A percentile compares a stretch with the other conserved stretches of the same genome.
phyloP scores from a whole-genome alignment of 1,140 invertebrate species.

The Asbolus verrucosus region DNA sequence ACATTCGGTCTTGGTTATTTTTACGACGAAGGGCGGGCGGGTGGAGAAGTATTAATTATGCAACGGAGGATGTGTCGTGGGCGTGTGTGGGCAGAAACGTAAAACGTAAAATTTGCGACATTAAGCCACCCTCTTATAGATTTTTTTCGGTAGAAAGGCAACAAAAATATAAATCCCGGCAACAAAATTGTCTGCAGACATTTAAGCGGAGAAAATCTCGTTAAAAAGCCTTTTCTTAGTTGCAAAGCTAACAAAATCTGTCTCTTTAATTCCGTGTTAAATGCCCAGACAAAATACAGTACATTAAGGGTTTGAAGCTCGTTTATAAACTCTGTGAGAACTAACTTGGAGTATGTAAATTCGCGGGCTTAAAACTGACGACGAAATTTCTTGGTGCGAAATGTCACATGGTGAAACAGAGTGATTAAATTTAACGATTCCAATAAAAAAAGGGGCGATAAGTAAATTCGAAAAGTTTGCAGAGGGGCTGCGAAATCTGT shows the following conservation, averaged over 20 bases:
- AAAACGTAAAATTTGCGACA: not conserved
- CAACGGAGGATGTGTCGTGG: not conserved
- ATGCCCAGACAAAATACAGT: constrained; percentile 50
- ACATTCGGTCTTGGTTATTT: too few relatives aligned
- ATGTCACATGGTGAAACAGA: constrained; percentile 39
- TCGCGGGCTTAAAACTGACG: constrained; percentile 44
- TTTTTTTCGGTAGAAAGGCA: constrained; percentile 6
- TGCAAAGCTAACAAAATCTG: constrained; percentile 49
- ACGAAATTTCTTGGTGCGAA: constrained; percentile 41
- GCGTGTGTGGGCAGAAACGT: not conserved
- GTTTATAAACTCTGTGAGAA: constrained; percentile 47
- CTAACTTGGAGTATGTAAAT: constrained; percentile 48
- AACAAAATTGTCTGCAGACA: constrained; percentile 40
- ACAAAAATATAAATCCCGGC: constrained; percentile 13
- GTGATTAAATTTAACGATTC: constrained; percentile 20
- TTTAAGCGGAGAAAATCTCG: constrained; percentile 48
- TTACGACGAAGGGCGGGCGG: not conserved
- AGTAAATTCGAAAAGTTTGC: not conserved
- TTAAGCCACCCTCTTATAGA: not conserved
- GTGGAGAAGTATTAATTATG: not conserved
- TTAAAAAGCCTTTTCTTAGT: constrained; percentile 50
- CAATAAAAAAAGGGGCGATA: constrained; percentile 18
- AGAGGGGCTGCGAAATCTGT: too few relatives aligned
- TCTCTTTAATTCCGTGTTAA: constrained; percentile 49
- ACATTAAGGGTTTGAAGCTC: constrained; percentile 47